phyloP scores from a whole-genome alignment of 2,888 invertebrate species.

The Ernsta delagoae region DNA sequence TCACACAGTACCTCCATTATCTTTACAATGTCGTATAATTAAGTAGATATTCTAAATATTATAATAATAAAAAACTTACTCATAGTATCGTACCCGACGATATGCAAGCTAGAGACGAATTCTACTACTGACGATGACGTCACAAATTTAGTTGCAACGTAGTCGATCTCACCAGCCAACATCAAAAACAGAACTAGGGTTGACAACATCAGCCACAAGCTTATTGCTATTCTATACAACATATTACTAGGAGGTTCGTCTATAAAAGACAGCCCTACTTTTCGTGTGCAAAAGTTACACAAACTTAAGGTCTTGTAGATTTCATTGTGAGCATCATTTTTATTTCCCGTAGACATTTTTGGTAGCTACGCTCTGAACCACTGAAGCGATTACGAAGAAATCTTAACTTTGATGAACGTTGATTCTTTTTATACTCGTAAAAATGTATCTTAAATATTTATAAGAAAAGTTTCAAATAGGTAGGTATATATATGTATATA shows the following conservation, averaged over 20 bases:
- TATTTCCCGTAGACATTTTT: conserved; percentile 7
- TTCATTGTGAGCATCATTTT: conserved; percentile 50
- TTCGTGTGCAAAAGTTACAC: conserved; percentile 59
- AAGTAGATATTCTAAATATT: too few relatives aligned
- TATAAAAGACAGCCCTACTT: conserved; percentile 60
- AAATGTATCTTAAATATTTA: conserved; percentile 15
- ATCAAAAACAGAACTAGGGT: conserved; percentile 53
- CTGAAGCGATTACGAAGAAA: background rate
- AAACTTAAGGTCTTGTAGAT: conserved; percentile 56
- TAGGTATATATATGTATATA: too few relatives aligned
- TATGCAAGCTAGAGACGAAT: conserved; percentile 63
- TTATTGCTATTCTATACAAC: conserved; percentile 45
- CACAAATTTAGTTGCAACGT: conserved; percentile 53
- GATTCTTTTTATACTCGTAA: background rate
- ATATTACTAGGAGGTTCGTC: conserved; percentile 51
- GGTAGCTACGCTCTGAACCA: background rate
- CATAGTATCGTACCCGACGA: conserved; percentile 67
- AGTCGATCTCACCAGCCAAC: conserved; percentile 57
- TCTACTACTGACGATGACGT: conserved; percentile 58
- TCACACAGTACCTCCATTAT: too few relatives aligned
- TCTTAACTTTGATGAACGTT: background rate
- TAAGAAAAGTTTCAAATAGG: background rate
- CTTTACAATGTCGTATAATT: too few relatives aligned
- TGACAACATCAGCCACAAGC: conserved; percentile 49
- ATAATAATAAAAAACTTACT: conserved; percentile 55